Conservation (phyloP, 2,113 vertebrate genomes). For the Dasyprocta punctata region DNA sequence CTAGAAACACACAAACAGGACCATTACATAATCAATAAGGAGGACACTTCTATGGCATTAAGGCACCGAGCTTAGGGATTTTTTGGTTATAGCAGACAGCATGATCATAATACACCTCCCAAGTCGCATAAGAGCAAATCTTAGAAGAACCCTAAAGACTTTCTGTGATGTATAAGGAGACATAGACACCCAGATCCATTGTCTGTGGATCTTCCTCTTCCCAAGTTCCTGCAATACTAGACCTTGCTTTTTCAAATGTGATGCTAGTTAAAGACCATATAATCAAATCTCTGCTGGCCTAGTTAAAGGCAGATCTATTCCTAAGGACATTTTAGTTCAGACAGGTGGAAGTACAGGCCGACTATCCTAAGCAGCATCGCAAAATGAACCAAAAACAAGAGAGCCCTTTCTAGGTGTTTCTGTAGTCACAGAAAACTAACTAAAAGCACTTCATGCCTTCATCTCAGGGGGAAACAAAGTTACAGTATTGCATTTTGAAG, state of each 20-base stretch:
- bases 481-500: background rate
- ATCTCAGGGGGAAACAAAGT: background rate
- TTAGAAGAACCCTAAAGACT: background rate
- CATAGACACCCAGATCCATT: background rate
- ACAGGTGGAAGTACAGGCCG: background rate
- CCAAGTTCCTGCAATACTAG: background rate
- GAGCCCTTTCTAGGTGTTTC: background rate
- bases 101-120: background rate
- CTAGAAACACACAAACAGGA: background rate
- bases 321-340: background rate
- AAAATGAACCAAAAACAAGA: slow-evolving; percentile 32
- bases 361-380: background rate
- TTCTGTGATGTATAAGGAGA: background rate
- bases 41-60: background rate
- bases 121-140: slow-evolving; percentile 4
- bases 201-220: background rate
- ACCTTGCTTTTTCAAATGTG: background rate
- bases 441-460: background rate
- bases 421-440: background rate
- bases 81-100: background rate
- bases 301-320: slow-evolving; percentile 19
- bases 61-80: background rate
- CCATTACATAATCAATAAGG: background rate
- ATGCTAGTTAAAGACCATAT: slow-evolving; percentile 39
- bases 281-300: slow-evolving; percentile 8